phyloP scores from a whole-genome alignment of 2,888 invertebrate genomes.

The Campopleginae sp. region DNA sequence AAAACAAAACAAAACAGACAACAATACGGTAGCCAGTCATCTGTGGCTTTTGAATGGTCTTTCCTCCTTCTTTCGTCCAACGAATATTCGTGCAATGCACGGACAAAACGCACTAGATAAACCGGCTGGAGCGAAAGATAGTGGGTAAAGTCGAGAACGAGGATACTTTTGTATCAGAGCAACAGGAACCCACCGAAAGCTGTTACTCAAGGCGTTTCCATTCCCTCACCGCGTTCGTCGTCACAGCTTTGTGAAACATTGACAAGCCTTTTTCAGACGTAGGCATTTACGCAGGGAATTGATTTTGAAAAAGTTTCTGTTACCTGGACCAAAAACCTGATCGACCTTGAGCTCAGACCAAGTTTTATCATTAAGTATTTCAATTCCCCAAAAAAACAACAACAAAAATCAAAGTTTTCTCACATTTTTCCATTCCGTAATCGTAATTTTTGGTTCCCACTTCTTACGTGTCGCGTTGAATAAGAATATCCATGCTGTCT shows the following conservation, averaged over 20 bases:
- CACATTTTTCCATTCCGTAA: not conserved
- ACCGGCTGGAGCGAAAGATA: conserved; percentile 71
- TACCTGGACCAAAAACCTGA: not conserved
- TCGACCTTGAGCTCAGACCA: not conserved
- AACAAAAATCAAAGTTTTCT: no score
- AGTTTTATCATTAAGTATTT: not conserved
- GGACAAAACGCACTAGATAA: conserved; percentile 61
- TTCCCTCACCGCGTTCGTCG: conserved; percentile 41
- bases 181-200: conserved; percentile 72
- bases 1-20: not conserved
- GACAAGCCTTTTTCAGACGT: conserved; percentile 24
- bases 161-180: conserved; percentile 79
- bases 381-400: no score
- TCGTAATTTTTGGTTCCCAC: not conserved
- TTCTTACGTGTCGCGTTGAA: conserved; percentile 3
- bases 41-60: conserved; percentile 38
- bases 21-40: not conserved
- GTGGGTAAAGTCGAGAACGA: conserved; percentile 77
- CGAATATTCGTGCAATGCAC: conserved; percentile 50
- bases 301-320: not conserved
- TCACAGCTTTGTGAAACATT: conserved; percentile 46
- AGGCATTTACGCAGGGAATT: not conserved
- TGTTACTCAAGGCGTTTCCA: conserved; percentile 11
- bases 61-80: conserved; percentile 36
- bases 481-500: conserved; percentile 17